A percentile compares a stretch with the other conserved stretches of the same genome.
Conservation (phyloP, 2,888 invertebrate species). For the Tanypteryx hageni region DNA sequence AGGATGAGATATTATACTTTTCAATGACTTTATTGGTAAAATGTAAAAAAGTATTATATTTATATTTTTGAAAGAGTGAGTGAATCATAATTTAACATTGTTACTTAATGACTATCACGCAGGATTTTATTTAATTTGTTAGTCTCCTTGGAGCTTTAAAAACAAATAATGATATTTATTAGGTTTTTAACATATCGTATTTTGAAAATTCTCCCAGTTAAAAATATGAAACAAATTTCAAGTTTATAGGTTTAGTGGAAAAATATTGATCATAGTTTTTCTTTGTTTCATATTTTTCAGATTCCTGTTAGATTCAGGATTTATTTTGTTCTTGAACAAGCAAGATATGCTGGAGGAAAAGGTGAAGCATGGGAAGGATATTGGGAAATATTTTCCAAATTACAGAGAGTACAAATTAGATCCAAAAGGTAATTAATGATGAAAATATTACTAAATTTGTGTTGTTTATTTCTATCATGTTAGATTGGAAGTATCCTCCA, state of each 20-base stretch:
- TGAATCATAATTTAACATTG: not conserved
- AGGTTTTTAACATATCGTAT: too few relatives aligned
- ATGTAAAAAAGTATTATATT: too few relatives aligned
- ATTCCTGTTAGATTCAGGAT: slow-evolving; percentile 84
- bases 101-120: too few relatives aligned
- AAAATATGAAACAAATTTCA: not conserved
- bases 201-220: not conserved
- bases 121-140: too few relatives aligned
- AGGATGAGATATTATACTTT: too few relatives aligned
- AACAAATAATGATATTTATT: not conserved
- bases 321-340: slow-evolving; percentile 90
- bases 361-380: slow-evolving; percentile 81
- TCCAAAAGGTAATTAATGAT: slow-evolving; percentile 72
- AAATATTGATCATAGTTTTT: not conserved
- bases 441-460: too few relatives aligned
- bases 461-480: too few relatives aligned
- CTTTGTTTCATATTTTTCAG: slow-evolving; percentile 73
- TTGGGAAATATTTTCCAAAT: slow-evolving; percentile 83
- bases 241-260: too few relatives aligned
- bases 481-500: too few relatives aligned
- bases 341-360: slow-evolving; percentile 86
- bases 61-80: too few relatives aligned
- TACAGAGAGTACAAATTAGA: slow-evolving; percentile 78
- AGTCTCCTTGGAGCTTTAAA: not conserved
- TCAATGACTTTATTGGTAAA: too few relatives aligned